These are phyloP conservation scores for Sericinus montela DNA, from an alignment of 2,888 invertebrate species.

Conservation along the genomic window DNA sequence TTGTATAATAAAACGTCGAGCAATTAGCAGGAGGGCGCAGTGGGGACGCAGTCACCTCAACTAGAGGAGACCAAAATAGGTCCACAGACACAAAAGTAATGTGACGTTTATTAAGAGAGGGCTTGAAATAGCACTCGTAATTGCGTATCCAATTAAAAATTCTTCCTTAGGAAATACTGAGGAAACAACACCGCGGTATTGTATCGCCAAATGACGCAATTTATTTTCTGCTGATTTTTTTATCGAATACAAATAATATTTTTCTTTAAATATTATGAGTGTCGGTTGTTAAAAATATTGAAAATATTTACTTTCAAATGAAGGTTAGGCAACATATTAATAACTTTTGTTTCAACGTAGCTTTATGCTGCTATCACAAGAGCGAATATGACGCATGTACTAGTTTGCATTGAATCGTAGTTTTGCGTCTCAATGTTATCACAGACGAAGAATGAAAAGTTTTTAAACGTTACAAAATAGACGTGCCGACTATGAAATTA, in stretches of 20 bases:
- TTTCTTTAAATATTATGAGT: too few relatives aligned
- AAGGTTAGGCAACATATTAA: too few relatives aligned
- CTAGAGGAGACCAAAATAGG: constrained; percentile 11
- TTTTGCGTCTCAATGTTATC: too few relatives aligned
- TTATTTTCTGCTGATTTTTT: background rate
- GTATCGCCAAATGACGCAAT: constrained; percentile 8
- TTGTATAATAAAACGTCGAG: constrained; percentile 1
- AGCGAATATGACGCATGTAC: too few relatives aligned
- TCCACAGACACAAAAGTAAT: constrained; percentile 17
- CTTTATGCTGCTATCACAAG: too few relatives aligned
- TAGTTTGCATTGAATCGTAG: too few relatives aligned
- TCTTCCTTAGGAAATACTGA: constrained; percentile 14
- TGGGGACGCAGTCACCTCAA: background rate
- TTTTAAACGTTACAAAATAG: too few relatives aligned
- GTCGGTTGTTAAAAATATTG: too few relatives aligned
- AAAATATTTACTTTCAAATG: background rate
- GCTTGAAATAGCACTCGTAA: constrained; percentile 13
- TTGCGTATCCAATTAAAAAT: constrained; percentile 23
- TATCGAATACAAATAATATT: too few relatives aligned
- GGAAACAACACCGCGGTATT: constrained; percentile 10
- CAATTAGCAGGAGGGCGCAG: constrained; percentile 1
- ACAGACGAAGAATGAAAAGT: too few relatives aligned
- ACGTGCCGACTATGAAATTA: too few relatives aligned
- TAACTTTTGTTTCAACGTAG: too few relatives aligned
- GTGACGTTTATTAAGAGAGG: constrained; percentile 16